Base-by-base conservation (phyloP, 1,140 invertebrate species). In the Sarcophaga peregrina region DNA sequence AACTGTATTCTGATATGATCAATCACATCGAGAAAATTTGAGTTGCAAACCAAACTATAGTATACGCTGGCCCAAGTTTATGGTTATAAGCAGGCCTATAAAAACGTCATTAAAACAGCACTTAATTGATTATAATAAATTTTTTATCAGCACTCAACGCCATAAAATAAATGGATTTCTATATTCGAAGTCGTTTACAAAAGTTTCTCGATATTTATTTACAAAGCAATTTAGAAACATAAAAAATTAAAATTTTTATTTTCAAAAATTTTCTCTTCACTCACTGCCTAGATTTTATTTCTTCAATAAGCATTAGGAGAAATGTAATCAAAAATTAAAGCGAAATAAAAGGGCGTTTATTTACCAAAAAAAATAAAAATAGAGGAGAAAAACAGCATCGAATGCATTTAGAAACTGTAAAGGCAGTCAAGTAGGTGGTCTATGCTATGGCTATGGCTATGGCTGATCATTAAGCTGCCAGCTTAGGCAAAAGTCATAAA, bases 91-190 rank as follows among this genome's bases (percentile, higher is more conserved):
- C 25, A n/a, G 54, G 54, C 54, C 15, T 58, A 58, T 58, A 58
- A 58, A 58, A 13, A 58, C 54, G 7, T n/a, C 54, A 58, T 58
- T n/a, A 58, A 58, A 58, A 2, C 54, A 13, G 25, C 25, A 58
- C 54, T 58, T 58, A 58, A 58, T 58, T 58, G 54, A 58, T 58
- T 58, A 58, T 58, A 58, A 58, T 58, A 58, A 58, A 58, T 58
- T 58, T n/a, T 58, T 58, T 58, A 58, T 58, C 54, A 58, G 13
- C 54, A 58, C 54, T 58, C n/a, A n/a, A n/a, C 5, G 13, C 52
- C 15, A 58, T 58, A 58, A 58, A 58, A 58, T 58, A 58, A 58
- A 58, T 58, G 54, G 54, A 58, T 58, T 58, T 58, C n/a, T 58
- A n/a, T 58, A n/a, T 58, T 58, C n/a, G 15, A 8, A 2, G 25